Evolutionary conservation across 2,797 vertebrate species (phyloP).

Genomic region (Linurgus olivaceus): DNA sequence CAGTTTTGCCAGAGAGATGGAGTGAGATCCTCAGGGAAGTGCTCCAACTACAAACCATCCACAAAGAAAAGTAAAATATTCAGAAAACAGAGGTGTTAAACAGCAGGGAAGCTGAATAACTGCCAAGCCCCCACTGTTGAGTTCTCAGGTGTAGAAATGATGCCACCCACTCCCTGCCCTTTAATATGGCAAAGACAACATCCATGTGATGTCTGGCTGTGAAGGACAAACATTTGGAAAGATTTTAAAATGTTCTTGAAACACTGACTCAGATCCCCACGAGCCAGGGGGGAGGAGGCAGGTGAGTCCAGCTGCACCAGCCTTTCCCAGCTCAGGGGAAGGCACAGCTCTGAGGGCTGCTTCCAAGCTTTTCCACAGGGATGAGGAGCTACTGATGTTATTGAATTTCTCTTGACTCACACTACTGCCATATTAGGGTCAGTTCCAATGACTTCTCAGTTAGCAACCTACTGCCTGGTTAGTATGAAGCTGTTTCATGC

Average conservation of each 20-base stretch:
- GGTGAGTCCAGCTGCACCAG: neutral
- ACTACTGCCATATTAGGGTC: neutral
- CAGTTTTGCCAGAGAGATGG: neutral
- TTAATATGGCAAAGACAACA: neutral
- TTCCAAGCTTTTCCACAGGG: neutral
- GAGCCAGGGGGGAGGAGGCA: neutral
- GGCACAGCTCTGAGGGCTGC: neutral
- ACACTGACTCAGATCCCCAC: fast-evolving
- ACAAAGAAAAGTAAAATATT: neutral
- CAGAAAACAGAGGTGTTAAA: neutral
- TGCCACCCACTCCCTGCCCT: neutral
- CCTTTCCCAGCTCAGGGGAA: neutral
- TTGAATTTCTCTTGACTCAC: neutral
- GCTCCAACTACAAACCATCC: neutral
- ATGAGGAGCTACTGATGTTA: neutral
- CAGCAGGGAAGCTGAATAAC: neutral
- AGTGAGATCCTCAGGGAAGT: neutral
- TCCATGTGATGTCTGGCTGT: neutral
- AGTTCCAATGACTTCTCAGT: neutral
- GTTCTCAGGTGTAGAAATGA: neutral
- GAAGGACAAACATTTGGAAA: neutral
- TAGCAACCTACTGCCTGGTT: neutral
- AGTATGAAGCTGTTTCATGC: neutral
- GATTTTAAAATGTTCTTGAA: neutral
- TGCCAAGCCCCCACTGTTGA: neutral